Conservation (phyloP, 2,797 vertebrate genomes). For the Melanotaenia nigrans region DNA sequence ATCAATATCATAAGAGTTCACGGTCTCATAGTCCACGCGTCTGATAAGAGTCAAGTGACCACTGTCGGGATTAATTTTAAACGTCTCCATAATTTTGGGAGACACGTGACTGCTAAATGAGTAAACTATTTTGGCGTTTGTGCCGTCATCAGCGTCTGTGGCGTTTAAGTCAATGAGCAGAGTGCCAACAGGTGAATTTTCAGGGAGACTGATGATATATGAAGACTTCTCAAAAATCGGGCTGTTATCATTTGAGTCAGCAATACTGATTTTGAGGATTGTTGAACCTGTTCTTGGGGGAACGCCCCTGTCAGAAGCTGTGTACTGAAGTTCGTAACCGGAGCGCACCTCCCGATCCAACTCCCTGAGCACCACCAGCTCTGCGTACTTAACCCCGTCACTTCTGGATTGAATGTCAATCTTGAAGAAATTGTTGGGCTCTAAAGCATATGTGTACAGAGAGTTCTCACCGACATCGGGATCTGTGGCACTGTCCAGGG, state of each 20-base stretch:
- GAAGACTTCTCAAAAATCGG: slow-evolving; percentile 90
- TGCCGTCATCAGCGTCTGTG: slow-evolving; percentile 95
- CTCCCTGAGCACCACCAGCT: slow-evolving; percentile 91
- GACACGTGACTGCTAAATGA: slow-evolving; percentile 95
- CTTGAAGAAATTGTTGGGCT: slow-evolving; percentile 89
- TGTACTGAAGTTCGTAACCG: slow-evolving; percentile 92
- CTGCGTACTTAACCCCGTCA: slow-evolving; percentile 93
- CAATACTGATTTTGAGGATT: slow-evolving; percentile 90
- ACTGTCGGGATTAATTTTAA: slow-evolving; percentile 91
- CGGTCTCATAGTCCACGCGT: slow-evolving; percentile 91
- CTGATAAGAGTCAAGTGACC: slow-evolving; percentile 91
- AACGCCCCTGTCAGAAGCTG: slow-evolving; percentile 92
- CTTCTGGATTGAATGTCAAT: slow-evolving; percentile 93
- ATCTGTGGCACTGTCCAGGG: slow-evolving; percentile 95
- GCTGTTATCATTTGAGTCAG: slow-evolving; percentile 97
- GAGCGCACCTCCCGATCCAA: slow-evolving; percentile 92
- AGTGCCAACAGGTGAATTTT: slow-evolving; percentile 89
- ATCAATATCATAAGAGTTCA: slow-evolving; percentile 93
- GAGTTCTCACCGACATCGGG: slow-evolving; percentile 96
- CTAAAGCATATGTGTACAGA: slow-evolving; percentile 91
- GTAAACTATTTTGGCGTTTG: slow-evolving; percentile 94
- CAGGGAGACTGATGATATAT: slow-evolving; percentile 89
- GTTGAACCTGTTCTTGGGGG: slow-evolving; percentile 92
- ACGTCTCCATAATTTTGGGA: slow-evolving; percentile 92
- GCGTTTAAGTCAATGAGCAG: slow-evolving; percentile 94